Evolutionary conservation across 2,797 vertebrate species (phyloP).

Genomic region (Hybognathus amarus): DNA sequence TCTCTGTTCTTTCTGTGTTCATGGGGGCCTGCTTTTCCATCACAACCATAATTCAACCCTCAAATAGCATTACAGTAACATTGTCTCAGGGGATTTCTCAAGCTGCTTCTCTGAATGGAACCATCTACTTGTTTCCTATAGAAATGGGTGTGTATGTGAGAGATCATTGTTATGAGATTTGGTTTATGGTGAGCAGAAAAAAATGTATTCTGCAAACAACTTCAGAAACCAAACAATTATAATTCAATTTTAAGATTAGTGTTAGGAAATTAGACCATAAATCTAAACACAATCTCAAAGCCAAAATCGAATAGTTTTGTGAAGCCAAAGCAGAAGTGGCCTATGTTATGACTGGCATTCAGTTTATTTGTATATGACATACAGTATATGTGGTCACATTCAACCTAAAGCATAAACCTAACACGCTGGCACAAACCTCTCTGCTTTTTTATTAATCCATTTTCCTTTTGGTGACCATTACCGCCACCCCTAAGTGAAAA

Average conservation of each 20-base stretch:
- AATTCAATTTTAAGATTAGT: constrained; percentile 12
- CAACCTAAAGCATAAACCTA: background rate
- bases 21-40: background rate
- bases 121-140: constrained; percentile 36
- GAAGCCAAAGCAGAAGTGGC: background rate
- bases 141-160: constrained; percentile 25
- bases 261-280: constrained; percentile 1
- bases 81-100: constrained; percentile 26
- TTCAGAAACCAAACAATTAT: background rate
- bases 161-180: constrained; percentile 18
- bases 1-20: constrained; percentile 16
- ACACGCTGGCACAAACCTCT: background rate
- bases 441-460: background rate
- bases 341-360: background rate
- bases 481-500: background rate
- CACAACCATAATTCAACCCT: constrained; percentile 10
- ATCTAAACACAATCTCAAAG: background rate
- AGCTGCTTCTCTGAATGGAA: constrained; percentile 21
- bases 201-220: background rate
- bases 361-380: background rate
- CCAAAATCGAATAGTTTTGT: constrained; percentile 3
- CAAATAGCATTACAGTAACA: constrained; percentile 17
- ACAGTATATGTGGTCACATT: background rate
- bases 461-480: background rate
- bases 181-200: constrained; percentile 20